Conservation (phyloP, 2,113 vertebrate species). For the Nymphicus hollandicus region DNA sequence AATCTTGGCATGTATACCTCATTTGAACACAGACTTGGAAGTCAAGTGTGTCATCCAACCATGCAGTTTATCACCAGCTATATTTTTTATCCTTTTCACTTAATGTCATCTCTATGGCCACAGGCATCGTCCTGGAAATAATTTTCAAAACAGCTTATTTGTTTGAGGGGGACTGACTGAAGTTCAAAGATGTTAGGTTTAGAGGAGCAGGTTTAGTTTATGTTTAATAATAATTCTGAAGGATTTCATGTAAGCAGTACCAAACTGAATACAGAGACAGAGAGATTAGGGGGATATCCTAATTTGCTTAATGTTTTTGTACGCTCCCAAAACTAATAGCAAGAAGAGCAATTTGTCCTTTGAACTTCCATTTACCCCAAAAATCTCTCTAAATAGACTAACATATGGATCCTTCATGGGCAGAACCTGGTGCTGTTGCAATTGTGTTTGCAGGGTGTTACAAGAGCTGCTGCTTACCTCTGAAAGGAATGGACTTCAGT, state of each 20-base stretch:
- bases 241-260: conserved; percentile 67
- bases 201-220: conserved; percentile 74
- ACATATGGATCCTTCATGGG: neutral
- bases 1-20: conserved; percentile 77
- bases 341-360: neutral
- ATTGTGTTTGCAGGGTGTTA: neutral
- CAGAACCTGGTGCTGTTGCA: neutral
- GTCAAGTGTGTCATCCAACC: conserved; percentile 84
- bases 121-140: conserved; percentile 84
- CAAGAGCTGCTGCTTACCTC: neutral
- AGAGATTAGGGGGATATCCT: neutral
- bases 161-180: conserved; percentile 73
- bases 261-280: conserved; percentile 56
- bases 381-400: neutral
- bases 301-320: neutral
- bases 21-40: conserved; percentile 82
- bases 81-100: conserved; percentile 89
- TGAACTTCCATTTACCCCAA: neutral
- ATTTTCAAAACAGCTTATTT: conserved; percentile 86
- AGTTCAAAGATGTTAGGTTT: conserved; percentile 84
- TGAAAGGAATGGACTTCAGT: neutral
- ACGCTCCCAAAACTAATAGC: neutral
- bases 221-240: conserved; percentile 84
- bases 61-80: conserved; percentile 83
- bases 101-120: conserved; percentile 92